A percentile compares a stretch with the other conserved stretches of the same genome.
These are phyloP conservation scores for Parthenolecanium corni DNA, from an alignment of 2,888 invertebrate genomes.

Conservation along the genomic window DNA sequence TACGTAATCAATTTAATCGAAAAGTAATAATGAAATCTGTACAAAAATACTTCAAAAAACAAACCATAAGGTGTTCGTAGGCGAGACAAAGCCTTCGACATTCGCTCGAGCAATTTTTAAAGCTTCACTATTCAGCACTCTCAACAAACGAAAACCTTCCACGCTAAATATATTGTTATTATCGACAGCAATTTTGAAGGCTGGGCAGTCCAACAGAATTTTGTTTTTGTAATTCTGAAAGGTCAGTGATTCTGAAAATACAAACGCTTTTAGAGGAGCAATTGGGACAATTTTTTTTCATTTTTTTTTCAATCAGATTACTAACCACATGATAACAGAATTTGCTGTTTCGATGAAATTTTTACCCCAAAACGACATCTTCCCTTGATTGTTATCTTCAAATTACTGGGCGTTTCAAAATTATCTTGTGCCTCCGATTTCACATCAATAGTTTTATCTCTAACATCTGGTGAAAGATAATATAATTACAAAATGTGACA, in stretches of 20 bases:
- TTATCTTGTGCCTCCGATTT: neutral
- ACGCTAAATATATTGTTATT: constrained; percentile 59
- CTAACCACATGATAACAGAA: constrained; percentile 54
- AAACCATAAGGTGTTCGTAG: constrained; percentile 64
- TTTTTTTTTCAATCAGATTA: constrained; percentile 32
- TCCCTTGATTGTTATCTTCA: constrained; percentile 43
- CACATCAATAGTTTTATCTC: no score
- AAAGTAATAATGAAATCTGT: neutral
- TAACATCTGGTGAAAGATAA: no score
- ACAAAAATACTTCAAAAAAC: neutral
- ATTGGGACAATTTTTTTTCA: neutral
- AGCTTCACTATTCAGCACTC: constrained; percentile 50
- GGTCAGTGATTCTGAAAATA: neutral
- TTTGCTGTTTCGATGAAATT: constrained; percentile 55
- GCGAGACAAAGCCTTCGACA: constrained; percentile 56
- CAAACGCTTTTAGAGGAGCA: neutral
- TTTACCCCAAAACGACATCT: constrained; percentile 52
- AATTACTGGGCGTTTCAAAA: neutral
- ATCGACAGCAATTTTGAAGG: constrained; percentile 48
- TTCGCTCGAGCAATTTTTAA: constrained; percentile 60
- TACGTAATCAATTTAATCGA: neutral
- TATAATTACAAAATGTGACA: no score
- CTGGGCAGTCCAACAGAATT: constrained; percentile 32
- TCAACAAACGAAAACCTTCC: constrained; percentile 54
- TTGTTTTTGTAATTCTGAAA: constrained; percentile 34